Conservation (phyloP, 2,888 invertebrate species). For the Thymelicus lineola region DNA sequence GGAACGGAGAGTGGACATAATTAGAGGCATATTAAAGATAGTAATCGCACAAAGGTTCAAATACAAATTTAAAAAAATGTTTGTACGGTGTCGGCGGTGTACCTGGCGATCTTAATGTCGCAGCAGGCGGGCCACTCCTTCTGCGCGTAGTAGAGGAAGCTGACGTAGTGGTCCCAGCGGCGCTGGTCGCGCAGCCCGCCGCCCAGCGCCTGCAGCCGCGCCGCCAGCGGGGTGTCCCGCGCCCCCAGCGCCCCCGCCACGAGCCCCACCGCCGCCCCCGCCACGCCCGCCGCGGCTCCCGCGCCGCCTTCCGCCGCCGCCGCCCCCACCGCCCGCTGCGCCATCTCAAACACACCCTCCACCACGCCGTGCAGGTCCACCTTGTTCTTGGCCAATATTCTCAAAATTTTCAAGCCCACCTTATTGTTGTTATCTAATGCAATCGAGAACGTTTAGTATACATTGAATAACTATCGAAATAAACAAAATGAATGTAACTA, state of each 20-base stretch:
- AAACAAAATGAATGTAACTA: no score
- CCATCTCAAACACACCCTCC: slow-evolving; percentile 52
- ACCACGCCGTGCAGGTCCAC: slow-evolving; percentile 53
- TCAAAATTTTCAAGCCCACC: slow-evolving; percentile 46
- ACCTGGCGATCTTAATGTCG: slow-evolving; percentile 43
- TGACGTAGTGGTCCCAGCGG: slow-evolving; percentile 54
- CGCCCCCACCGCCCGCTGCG: slow-evolving; percentile 45
- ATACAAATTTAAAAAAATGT: no score
- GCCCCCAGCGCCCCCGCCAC: slow-evolving; percentile 48
- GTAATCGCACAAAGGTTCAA: no score
- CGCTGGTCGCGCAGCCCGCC: not conserved
- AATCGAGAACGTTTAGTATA: slow-evolving; percentile 28
- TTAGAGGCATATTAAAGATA: no score
- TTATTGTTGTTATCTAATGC: slow-evolving; percentile 42
- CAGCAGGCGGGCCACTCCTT: slow-evolving; percentile 51
- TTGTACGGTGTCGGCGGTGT: not conserved
- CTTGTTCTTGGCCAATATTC: slow-evolving; percentile 49
- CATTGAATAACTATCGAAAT: no score
- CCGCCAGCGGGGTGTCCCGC: no score
- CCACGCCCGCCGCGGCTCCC: slow-evolving; percentile 13
- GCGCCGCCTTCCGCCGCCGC: slow-evolving; percentile 10
- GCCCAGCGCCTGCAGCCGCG: no score
- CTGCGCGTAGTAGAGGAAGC: slow-evolving; percentile 56
- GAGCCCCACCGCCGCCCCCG: slow-evolving; percentile 44
- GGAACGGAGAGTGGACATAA: slow-evolving; percentile 36